phyloP scores from a whole-genome alignment of 37 sponge, comb jelly and placozoan genomes.

The Petrosia ficiformis region DNA sequence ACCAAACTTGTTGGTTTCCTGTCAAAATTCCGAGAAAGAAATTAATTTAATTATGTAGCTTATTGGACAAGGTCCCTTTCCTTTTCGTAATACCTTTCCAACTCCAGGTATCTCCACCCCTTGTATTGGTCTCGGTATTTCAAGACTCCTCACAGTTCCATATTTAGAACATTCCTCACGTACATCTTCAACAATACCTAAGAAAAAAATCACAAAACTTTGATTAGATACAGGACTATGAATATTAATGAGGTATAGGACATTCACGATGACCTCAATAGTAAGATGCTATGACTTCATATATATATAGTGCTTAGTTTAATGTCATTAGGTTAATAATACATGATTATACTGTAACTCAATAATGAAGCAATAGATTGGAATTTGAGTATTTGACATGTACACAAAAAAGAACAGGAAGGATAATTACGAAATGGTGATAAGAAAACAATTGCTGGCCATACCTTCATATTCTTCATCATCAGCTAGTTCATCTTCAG shows the following conservation, averaged over 20 bases:
- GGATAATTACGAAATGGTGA: neutral
- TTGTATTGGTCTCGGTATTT: constrained; percentile 90
- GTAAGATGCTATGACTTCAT: too few species aligned
- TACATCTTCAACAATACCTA: constrained; percentile 98
- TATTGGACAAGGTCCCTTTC: too few species aligned
- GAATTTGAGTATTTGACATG: too few species aligned
- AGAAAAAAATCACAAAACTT: neutral
- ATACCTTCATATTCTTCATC: constrained; percentile 96
- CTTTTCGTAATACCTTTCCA: constrained; percentile 95
- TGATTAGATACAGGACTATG: too few species aligned
- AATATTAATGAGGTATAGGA: too few species aligned
- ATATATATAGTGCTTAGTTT: too few species aligned
- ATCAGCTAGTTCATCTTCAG: constrained; percentile 91
- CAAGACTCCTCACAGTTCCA: constrained; percentile 80
- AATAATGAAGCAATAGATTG: too few species aligned
- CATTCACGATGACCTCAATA: too few species aligned
- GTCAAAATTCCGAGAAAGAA: too few species aligned
- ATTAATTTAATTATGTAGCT: too few species aligned
- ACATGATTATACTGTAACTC: too few species aligned
- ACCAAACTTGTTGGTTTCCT: neutral
- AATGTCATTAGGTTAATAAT: too few species aligned
- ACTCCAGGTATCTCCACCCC: constrained; percentile 83
- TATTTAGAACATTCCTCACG: constrained; percentile 91
- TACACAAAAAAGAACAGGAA: neutral
- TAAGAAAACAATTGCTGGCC: neutral